A percentile compares a stretch with the other conserved stretches of the same genome.
phyloP scores from a whole-genome alignment of 1,140 invertebrate genomes.

The Gryllus bimaculatus region DNA sequence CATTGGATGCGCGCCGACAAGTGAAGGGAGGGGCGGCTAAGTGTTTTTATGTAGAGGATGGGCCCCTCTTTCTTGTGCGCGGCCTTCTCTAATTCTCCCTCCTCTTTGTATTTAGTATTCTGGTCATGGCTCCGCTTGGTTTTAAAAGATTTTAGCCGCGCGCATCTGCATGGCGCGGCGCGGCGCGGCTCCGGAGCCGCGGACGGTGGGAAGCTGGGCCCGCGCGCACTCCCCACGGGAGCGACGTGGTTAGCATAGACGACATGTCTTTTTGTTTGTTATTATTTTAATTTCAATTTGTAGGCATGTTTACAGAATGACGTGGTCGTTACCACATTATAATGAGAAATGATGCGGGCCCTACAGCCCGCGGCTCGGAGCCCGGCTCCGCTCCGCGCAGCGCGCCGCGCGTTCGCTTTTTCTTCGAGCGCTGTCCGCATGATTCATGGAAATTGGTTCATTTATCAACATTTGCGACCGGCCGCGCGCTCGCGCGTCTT shows the following conservation, averaged over 20 bases:
- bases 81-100: not conserved
- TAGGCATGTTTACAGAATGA: not conserved
- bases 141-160: constrained; percentile 13
- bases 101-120: constrained; percentile 15
- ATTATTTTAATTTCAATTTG: constrained; percentile 6
- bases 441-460: constrained; percentile 4
- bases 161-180: constrained; percentile 7
- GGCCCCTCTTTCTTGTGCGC: not conserved
- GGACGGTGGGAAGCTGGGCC: not conserved
- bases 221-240: not conserved
- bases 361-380: too few relatives aligned
- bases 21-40: not conserved
- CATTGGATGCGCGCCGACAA: not conserved
- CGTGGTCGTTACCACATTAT: not conserved
- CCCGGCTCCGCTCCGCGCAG: not conserved
- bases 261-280: constrained; percentile 1
- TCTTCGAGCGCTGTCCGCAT: not conserved
- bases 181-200: too few relatives aligned
- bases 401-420: not conserved
- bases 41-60: not conserved
- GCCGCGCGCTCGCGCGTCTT: not conserved
- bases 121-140: constrained; percentile 14
- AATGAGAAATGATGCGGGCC: not conserved
- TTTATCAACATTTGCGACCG: constrained; percentile 4
- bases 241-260: not conserved